Evolutionary conservation across 2,113 vertebrate species (phyloP).

Genomic region (Diglossa brunneiventris): DNA sequence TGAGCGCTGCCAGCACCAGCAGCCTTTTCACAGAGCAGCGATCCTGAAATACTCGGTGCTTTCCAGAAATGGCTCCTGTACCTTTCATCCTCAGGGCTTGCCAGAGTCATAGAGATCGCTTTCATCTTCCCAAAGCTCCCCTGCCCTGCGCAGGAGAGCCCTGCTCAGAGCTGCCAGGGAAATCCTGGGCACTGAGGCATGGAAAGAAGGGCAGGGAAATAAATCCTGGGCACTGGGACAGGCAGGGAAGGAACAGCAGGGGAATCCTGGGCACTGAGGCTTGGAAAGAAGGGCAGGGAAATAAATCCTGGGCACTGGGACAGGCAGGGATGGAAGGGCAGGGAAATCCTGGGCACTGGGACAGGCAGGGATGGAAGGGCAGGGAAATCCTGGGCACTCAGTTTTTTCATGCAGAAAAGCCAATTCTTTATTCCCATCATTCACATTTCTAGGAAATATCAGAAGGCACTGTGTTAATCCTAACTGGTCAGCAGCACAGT

Average conservation of each 20-base stretch:
- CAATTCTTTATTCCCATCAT: background rate
- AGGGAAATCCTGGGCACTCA: background rate
- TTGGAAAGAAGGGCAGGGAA: background rate
- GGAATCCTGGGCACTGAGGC: background rate
- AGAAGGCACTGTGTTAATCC: background rate
- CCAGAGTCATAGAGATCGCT: background rate
- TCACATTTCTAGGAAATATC: background rate
- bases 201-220: background rate
- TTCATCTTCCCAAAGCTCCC: background rate
- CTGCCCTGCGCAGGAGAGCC: background rate
- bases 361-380: background rate
- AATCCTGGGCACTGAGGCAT: background rate
- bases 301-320: background rate
- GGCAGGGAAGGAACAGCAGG: too few relatives aligned
- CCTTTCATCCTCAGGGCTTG: background rate
- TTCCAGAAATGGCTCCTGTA: background rate
- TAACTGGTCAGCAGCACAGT: background rate
- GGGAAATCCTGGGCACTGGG: background rate
- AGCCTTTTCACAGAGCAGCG: background rate
- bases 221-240: background rate
- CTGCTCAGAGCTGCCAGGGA: background rate
- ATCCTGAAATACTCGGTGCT: background rate
- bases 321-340: too few relatives aligned
- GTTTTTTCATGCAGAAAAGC: background rate
- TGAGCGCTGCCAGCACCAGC: background rate